Evolutionary conservation across 1,140 invertebrate genomes (phyloP).

Genomic region (Eufriesea mexicana): DNA sequence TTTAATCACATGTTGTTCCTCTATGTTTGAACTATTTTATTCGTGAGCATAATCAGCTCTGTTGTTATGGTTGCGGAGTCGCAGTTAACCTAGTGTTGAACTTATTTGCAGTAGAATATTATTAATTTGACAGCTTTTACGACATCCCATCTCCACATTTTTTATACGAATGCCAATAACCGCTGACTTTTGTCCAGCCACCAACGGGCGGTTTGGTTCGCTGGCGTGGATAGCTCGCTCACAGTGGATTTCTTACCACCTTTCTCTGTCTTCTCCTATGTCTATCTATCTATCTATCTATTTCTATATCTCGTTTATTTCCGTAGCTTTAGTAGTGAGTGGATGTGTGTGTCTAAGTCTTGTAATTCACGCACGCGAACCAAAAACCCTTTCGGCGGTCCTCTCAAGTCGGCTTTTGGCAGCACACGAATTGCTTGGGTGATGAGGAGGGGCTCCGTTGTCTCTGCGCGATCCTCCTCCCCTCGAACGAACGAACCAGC

Average conservation of each 20-base stretch:
- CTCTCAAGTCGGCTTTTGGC: constrained; percentile 73
- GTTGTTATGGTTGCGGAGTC: constrained; percentile 83
- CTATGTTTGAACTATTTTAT: not conserved
- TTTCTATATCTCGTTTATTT: constrained; percentile 59
- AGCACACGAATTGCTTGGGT: constrained; percentile 80
- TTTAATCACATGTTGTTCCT: not conserved
- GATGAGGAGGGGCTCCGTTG: constrained; percentile 63
- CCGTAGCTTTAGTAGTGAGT: constrained; percentile 80
- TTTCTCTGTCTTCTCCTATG: constrained; percentile 16
- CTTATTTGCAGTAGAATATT: constrained; percentile 83
- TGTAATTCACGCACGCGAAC: constrained; percentile 76
- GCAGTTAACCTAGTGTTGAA: constrained; percentile 82
- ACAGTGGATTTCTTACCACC: constrained; percentile 4
- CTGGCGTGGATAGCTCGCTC: constrained; percentile 68
- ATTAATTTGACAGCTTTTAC: constrained; percentile 82
- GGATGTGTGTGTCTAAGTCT: constrained; percentile 79
- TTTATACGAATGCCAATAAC: constrained; percentile 70
- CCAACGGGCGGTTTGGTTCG: constrained; percentile 75
- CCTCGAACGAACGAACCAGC: not conserved
- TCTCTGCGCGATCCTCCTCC: constrained; percentile 4
- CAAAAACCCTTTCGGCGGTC: constrained; percentile 71
- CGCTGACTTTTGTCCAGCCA: constrained; percentile 66
- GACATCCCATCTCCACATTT: constrained; percentile 76
- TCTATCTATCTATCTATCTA: constrained; percentile 19
- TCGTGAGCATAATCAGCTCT: constrained; percentile 59